phyloP scores from a whole-genome alignment of 2,113 vertebrate genomes.

The Pelobates fuscus region DNA sequence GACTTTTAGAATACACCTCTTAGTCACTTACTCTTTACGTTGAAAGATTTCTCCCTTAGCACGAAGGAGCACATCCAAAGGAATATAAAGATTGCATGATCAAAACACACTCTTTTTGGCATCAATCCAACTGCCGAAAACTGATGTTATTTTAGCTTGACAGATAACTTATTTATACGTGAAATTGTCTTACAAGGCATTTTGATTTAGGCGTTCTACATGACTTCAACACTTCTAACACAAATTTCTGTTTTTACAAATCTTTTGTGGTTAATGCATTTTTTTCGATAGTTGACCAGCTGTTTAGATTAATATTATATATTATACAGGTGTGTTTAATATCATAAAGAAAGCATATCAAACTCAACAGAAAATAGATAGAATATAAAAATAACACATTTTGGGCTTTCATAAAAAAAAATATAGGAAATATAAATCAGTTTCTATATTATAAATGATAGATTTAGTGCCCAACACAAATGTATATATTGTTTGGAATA shows the following conservation, averaged over 20 bases:
- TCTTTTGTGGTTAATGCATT: neutral
- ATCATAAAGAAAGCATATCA: neutral
- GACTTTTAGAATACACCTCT: slow-evolving; percentile 13
- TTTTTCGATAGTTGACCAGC: neutral
- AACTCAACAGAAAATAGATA: neutral
- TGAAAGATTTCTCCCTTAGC: slow-evolving; percentile 15
- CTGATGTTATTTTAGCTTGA: slow-evolving; percentile 32
- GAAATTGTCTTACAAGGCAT: slow-evolving; percentile 10
- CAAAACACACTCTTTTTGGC: slow-evolving; percentile 27
- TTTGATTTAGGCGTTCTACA: slow-evolving; percentile 6
- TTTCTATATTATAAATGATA: neutral
- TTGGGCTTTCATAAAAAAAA: neutral
- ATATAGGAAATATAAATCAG: neutral
- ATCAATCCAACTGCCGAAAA: slow-evolving; percentile 18
- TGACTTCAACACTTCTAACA: neutral
- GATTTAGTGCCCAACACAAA: neutral
- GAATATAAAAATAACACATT: neutral
- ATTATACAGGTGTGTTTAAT: neutral
- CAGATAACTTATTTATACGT: slow-evolving; percentile 33
- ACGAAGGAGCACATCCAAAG: slow-evolving; percentile 3
- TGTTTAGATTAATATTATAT: neutral
- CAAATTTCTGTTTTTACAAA: neutral
- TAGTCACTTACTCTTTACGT: neutral
- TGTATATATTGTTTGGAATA: neutral
- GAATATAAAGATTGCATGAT: slow-evolving; percentile 29